Base-by-base conservation (phyloP, 2,797 vertebrate genomes). In the Chloroceryle amazona region DNA sequence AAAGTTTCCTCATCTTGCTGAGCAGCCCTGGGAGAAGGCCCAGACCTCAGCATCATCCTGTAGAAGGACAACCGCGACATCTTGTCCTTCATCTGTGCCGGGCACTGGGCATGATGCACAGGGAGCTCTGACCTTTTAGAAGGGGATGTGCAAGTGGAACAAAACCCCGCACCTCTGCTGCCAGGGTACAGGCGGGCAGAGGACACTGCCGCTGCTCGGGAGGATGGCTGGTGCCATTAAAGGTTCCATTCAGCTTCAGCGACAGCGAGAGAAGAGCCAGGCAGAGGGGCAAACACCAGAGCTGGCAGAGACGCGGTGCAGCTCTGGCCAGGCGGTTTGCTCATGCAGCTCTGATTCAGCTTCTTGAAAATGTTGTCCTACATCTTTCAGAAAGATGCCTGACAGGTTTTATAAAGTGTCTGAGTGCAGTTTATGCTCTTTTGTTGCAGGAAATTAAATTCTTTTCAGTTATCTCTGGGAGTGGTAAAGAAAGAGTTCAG, bases 361-460 rank as follows among this genome's bases (percentile, higher is more conserved):
- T 73, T 26, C 84, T 46, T n/a, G 35, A 39, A 81, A 83, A 33
- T 16, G 51, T 42, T 81, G 62, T 54, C 76, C 93, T 92, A 66
- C 90, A 58, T 92, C 62, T 57, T 79, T 81, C 70, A 62, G 86
- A 81, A 79, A 74, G 66, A 75, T 73, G 82, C 80, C 78, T 86
- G 94, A 72, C 0, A 10, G 80, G 70, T 72, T 90, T 93, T 90
- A 37, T 68, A 41, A 90, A 90, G 80, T 29, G 51, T 79, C 78
- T 92, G 86, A 89, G 70, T 39, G 41, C 2, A 28, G 76, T 81
- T 91, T 91, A 21, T 75, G 85, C 82, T 94, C 87, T 88, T 42
- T 76, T 73, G 51, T 57, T 86, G 76, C 86, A 96, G 94, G 88
- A 95, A 96, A 95, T 94, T 78, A 95, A 93, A 86, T 86, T 86